Conservation (phyloP, 2,797 vertebrate species). For the Acanthopagrus latus region DNA sequence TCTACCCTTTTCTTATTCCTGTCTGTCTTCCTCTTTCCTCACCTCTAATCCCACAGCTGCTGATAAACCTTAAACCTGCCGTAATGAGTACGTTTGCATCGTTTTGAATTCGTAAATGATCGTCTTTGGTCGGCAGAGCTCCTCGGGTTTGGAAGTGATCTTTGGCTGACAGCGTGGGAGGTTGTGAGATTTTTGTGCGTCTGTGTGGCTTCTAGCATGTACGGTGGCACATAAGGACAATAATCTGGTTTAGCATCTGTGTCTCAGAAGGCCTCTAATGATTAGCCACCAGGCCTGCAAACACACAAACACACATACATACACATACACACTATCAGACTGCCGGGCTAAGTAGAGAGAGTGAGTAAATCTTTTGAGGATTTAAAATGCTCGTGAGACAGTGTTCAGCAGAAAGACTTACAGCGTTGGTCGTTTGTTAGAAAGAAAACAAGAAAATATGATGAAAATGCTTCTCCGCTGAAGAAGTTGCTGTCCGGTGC, state of each 20-base stretch:
- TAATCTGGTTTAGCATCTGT: conserved; percentile 69
- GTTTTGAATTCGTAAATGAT: neutral
- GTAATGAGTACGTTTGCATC: neutral
- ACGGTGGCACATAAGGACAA: conserved; percentile 48
- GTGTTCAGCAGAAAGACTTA: neutral
- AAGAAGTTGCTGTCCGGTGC: neutral
- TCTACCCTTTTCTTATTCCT: conserved; percentile 2
- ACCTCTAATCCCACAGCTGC: neutral
- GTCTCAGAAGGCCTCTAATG: conserved; percentile 51
- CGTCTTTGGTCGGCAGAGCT: neutral
- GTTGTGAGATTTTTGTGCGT: neutral
- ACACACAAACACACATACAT: conserved; percentile 20
- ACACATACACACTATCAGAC: conserved; percentile 5
- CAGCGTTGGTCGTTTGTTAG: neutral
- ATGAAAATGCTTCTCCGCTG: too few species aligned
- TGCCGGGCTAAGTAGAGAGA: neutral
- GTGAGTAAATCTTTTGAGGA: conserved; percentile 5
- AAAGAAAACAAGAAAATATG: neutral
- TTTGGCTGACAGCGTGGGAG: conserved; percentile 22
- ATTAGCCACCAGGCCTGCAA: conserved; percentile 48
- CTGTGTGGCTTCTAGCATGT: neutral
- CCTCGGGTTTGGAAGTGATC: conserved; percentile 24
- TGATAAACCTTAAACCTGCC: neutral
- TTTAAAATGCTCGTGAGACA: neutral
- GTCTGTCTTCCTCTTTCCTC: neutral